Percentiles rank a stretch among this genome's conserved stretches.
Conservation (phyloP, 2,888 invertebrate genomes). For the Synanthedon vespiformis region DNA sequence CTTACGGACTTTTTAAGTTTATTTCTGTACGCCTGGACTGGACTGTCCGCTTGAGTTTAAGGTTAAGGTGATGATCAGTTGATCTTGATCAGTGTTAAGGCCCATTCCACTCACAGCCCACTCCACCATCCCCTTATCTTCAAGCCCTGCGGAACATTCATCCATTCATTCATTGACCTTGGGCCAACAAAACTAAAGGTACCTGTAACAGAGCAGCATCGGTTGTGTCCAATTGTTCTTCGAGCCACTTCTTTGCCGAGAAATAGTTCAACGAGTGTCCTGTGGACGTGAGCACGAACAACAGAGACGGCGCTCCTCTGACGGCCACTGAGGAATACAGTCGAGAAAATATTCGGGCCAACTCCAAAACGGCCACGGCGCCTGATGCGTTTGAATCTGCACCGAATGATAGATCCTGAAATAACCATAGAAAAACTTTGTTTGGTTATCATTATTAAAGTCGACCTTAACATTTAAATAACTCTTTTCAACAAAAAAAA, state of each 20-base stretch:
- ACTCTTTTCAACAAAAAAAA: too few relatives aligned
- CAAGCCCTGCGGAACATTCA: too few relatives aligned
- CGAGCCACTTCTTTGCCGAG: conserved; percentile 95
- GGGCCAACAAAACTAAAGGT: conserved; percentile 8
- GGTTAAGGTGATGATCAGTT: too few relatives aligned
- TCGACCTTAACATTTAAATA: too few relatives aligned
- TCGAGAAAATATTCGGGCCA: conserved; percentile 89
- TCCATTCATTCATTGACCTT: background rate
- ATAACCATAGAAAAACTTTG: too few relatives aligned
- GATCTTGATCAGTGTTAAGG: too few relatives aligned
- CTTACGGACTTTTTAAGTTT: too few relatives aligned
- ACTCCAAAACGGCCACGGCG: conserved; percentile 86
- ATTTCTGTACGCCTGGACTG: too few relatives aligned
- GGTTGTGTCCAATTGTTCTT: conserved; percentile 87
- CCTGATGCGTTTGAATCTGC: conserved; percentile 95
- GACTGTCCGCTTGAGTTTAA: too few relatives aligned
- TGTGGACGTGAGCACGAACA: conserved; percentile 91
- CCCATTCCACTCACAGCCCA: too few relatives aligned
- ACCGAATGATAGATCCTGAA: conserved; percentile 85
- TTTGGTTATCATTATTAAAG: too few relatives aligned
- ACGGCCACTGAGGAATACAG: conserved; percentile 82
- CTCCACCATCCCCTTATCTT: too few relatives aligned
- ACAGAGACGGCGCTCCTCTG: conserved; percentile 79
- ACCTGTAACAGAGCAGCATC: conserved; percentile 82
- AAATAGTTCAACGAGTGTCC: conserved; percentile 94